Evolutionary conservation across 2,797 vertebrate species (phyloP), one percentile per base, ranked within the genome.

Genomic region (Protonibea diacanthus): DNA sequence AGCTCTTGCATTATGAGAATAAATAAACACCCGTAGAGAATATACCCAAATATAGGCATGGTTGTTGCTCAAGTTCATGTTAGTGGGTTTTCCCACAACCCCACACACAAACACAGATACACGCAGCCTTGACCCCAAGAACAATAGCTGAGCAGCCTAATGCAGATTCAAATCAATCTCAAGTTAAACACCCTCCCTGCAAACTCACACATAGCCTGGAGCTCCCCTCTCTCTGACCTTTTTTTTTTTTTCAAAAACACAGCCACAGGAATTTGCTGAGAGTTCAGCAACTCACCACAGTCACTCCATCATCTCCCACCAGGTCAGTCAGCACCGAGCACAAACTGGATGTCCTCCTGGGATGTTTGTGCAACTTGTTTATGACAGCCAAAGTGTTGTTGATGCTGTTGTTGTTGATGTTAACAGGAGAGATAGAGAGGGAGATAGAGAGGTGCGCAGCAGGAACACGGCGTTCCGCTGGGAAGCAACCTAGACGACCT

Each of bases 291-390:
- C 69, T 78, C 74, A 53, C 83, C 77, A 57, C 60, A 78, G 78
- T 65, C 82, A 73, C 83, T 92, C 83, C 84, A 90, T 92, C 86
- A 89, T 86, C 80, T 91, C 67, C 76, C 79, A 76, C 29, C 64
- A 80, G 88, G 86, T 86, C 86, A 76, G 80, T 63, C 74, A 80
- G 77, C 76, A 74, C 74, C 60, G 53, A 79, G 48, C 71, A 83
- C 75, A 80, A 76, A 85, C 85, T 87, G 80, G 38, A 82, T 63
- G 78, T 90, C 76, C 89, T 86, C 85, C 74, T 85, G 86, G 84
- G 90, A 93, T 93, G 92, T 93, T 94, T 93, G 93, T 85, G 89
- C 84, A 90, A 84, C 89, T 91, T 93, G 93, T 94, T 95, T 94
- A 94, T 93, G 90, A 94, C 90, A 92, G 71, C 68, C 80, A 66